These are phyloP conservation scores for Gallinago media DNA, from an alignment of 2,113 vertebrate species.

Conservation along the genomic window DNA sequence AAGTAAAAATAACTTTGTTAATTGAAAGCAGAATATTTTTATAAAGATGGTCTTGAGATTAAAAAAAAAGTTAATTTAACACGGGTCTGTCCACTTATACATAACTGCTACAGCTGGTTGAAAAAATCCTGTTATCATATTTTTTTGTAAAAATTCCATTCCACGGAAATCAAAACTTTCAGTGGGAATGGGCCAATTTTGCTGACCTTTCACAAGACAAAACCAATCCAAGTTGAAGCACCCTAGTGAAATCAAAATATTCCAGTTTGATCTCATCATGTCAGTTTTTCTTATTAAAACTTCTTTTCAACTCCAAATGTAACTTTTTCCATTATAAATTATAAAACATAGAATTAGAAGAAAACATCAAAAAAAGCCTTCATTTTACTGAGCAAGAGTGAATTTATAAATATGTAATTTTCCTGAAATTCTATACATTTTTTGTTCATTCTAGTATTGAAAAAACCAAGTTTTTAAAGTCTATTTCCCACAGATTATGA, in stretches of 20 bases:
- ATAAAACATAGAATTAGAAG: neutral
- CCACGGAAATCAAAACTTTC: neutral
- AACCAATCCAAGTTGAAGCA: neutral
- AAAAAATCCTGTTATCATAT: neutral
- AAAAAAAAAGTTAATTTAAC: neutral
- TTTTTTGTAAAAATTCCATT: neutral
- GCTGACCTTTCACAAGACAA: neutral
- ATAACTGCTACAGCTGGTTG: neutral
- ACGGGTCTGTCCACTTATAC: neutral
- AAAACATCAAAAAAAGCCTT: neutral
- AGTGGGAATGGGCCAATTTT: neutral
- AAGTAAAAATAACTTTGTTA: neutral
- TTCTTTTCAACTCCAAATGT: neutral
- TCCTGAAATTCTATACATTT: neutral
- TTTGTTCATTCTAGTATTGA: neutral
- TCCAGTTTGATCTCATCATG: neutral
- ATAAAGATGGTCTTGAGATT: neutral
- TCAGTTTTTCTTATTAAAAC: neutral
- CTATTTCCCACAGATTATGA: slow-evolving; percentile 1
- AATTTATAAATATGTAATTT: neutral
- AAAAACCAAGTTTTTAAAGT: neutral
- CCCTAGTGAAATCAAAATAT: neutral
- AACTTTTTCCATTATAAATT: neutral
- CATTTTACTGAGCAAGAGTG: neutral
- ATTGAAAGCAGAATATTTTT: neutral